Conservation (phyloP, 2,888 invertebrate species). For the Plusia festucae region DNA sequence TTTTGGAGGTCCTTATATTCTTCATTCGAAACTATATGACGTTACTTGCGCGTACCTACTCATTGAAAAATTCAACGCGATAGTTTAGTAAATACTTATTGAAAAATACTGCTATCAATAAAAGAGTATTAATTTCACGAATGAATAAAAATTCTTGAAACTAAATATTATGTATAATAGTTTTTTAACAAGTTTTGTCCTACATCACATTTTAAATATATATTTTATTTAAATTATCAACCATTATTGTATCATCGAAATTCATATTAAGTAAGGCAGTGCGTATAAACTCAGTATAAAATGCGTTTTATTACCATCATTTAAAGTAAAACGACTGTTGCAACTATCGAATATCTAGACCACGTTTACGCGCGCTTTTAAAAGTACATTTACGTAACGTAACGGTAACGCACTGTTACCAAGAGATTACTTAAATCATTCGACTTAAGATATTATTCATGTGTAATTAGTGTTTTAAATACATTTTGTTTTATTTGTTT, state of each 20-base stretch:
- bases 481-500: background rate
- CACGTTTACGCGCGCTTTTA: slow-evolving; percentile 33
- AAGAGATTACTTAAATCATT: slow-evolving; percentile 26
- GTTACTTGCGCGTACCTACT: background rate
- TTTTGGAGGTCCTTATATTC: background rate
- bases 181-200: background rate
- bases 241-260: slow-evolving; percentile 1
- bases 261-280: background rate
- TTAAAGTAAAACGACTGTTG: slow-evolving; percentile 37
- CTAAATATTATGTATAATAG: background rate
- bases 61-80: no score
- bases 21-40: background rate
- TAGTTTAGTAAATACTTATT: no score
- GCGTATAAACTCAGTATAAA: slow-evolving; percentile 16
- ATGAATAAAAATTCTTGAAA: background rate
- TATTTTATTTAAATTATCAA: background rate
- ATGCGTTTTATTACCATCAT: slow-evolving; percentile 18
- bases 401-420: slow-evolving; percentile 59
- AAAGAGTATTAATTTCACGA: no score
- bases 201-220: background rate
- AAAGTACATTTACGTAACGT: slow-evolving; percentile 52
- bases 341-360: slow-evolving; percentile 36
- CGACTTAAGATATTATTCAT: slow-evolving; percentile 15
- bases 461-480: slow-evolving; percentile 23
- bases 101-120: no score